A percentile compares a stretch with the other conserved stretches of the same genome.
phyloP scores from a whole-genome alignment of 1,140 invertebrate genomes.

The Eufriesea mexicana region DNA sequence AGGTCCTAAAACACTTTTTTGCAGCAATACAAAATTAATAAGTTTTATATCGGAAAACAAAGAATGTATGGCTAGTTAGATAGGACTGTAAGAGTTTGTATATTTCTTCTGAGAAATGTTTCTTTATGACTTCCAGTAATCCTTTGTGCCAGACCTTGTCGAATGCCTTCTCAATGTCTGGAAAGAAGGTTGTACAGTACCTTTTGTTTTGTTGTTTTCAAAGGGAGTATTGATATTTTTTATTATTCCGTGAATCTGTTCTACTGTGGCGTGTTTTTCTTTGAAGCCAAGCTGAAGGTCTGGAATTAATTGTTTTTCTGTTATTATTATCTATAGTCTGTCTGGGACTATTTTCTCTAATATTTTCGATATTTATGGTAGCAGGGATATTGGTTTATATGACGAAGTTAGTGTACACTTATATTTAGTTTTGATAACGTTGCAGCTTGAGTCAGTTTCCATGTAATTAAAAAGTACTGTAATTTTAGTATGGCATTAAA shows the following conservation, averaged over 20 bases:
- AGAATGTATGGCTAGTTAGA: no score
- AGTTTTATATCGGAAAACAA: no score
- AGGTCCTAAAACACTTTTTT: no score
- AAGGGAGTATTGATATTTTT: conserved; percentile 6
- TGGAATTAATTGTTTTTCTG: conserved; percentile 51
- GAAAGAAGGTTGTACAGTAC: not conserved
- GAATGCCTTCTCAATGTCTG: no score
- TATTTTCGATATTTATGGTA: conserved; percentile 31
- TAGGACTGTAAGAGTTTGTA: no score
- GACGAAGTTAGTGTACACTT: conserved; percentile 19
- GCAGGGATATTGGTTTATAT: conserved; percentile 35
- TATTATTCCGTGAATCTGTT: conserved; percentile 46
- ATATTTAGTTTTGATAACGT: conserved; percentile 69
- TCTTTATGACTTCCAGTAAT: no score
- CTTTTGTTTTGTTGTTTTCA: not conserved
- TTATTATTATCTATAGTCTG: conserved; percentile 19
- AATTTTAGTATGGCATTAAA: conserved; percentile 57
- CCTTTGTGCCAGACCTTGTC: not conserved
- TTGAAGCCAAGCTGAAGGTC: conserved; percentile 73
- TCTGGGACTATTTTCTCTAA: conserved; percentile 26
- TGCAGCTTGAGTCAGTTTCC: conserved; percentile 74
- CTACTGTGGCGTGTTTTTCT: conserved; percentile 52
- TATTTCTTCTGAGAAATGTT: no score
- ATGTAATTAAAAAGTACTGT: conserved; percentile 58
- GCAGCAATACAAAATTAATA: no score